Evolutionary conservation across 30 jellyfish, hydroid and myxozoan genomes (phyloP), one percentile per base, ranked within the genome.

Genomic region (Hydractinia symbiolongicarpus): DNA sequence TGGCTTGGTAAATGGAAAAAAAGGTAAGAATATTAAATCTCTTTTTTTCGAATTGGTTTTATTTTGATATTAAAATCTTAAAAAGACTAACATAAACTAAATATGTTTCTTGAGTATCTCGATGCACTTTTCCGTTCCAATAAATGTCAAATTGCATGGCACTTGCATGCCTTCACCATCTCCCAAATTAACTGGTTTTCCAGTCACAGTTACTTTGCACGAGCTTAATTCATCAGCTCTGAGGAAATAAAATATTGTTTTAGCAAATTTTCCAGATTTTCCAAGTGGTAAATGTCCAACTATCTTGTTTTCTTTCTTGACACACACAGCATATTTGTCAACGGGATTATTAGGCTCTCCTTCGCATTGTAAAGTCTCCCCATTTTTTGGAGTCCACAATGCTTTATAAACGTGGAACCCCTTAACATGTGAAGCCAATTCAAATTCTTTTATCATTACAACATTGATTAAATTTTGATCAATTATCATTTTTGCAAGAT

Each of bases 161-260:
- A 73, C 77, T 73, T 50, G 76, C 82, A 73, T 73, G 82, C 82
- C 82, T 73, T 73, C 77, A 51, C 77, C 82, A 54, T 73, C 77
- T 14, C 82, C 82, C 76, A 73, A 73, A 73, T 73, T 73, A 11
- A 73, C 78, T 16, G 82, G 78, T 14, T 73, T 73, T 73, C 82
- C 82, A 14, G 82, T 73, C 50, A 73, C 82, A 16, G 16, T 50
- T 10, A 73, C 77, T 50, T 73, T 73, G 54, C 82, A 73, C 13
- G 77, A 21, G 82, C 77, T 73, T 76, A 73, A 16, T 16, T 21
- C 76, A 50, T 73, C 82, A 73, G 76, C 77, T 73, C 82, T 21
- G 78, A 21, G 77, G 77, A 73, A 73, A 50, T 73, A 16, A 73
- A 73, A 73, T 21, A 73, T 73, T 16, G 82, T 73, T 73, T 73